Evolutionary conservation across 2,797 vertebrate species (phyloP).

Genomic region (Pipistrellus nathusii): DNA sequence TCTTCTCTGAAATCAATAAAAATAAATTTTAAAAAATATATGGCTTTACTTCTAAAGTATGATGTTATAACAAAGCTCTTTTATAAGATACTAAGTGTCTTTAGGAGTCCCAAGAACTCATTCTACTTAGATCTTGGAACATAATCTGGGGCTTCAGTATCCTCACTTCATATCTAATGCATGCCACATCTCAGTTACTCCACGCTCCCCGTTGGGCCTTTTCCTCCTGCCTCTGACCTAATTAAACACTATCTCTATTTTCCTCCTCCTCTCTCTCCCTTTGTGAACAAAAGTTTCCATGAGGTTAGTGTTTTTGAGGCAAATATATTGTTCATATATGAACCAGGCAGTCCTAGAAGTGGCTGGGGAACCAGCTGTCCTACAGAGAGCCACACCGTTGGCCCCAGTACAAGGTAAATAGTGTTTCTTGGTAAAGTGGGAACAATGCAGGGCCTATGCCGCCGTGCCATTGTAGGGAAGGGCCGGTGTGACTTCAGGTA

Average conservation of each 20-base stretch:
- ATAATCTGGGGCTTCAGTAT: neutral
- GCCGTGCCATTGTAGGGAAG: neutral
- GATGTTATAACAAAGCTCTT: neutral
- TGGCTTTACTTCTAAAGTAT: neutral
- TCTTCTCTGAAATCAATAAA: too few relatives aligned
- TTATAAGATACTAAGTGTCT: conserved; percentile 2
- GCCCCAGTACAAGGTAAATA: conserved; percentile 55
- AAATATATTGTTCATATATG: conserved; percentile 29
- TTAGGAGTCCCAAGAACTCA: conserved; percentile 28
- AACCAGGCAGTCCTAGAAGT: conserved; percentile 17
- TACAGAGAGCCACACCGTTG: neutral
- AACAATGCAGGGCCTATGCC: conserved; percentile 45
- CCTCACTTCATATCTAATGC: conserved; percentile 52
- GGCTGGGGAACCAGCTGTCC: neutral
- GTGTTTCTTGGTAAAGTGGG: conserved; percentile 61
- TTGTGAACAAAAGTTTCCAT: conserved; percentile 52
- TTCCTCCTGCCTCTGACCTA: conserved; percentile 41
- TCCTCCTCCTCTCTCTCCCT: neutral
- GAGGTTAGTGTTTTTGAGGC: conserved; percentile 48
- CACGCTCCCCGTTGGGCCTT: neutral
- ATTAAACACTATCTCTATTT: neutral
- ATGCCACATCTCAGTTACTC: conserved; percentile 2
- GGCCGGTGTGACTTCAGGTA: neutral
- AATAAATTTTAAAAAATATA: neutral
- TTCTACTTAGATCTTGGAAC: neutral